Evolutionary conservation across 2,113 vertebrate genomes (phyloP), one percentile per base, ranked within the genome.

Genomic region (Aegithalos caudatus): DNA sequence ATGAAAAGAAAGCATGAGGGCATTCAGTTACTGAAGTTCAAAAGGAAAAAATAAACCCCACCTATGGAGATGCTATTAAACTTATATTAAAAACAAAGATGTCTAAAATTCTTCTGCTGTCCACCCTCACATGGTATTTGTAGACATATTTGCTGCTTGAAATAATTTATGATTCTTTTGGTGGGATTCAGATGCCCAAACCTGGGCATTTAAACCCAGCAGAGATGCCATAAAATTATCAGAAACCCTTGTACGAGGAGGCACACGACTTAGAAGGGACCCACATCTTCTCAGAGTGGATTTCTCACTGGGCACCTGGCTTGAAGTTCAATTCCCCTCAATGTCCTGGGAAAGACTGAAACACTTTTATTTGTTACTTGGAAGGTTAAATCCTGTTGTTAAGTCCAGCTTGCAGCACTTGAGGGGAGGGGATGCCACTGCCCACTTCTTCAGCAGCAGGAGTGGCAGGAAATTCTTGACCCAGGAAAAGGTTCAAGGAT

Each of bases 231-330:
- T 11, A 27, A 40, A 66, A 47, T 18, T 10, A 5, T 14, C 10
- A n/a, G 31, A 56, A 81, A 70, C 5, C 1, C 4, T 50, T 60
- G 6, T 1, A 9, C 6, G 12, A 7, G 42, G 37, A 3, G 7
- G 27, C 33, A 28, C 11, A 47, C 1, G 2, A 22, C 13, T 40
- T 28, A 13, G 14, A 44, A 35, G 12, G n/a, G 4, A 61, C 15
- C 2, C 23, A 27, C 21, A 67, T 3, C 21, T 50, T 50, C 33
- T 14, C 50, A 28, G 67, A 56, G 27, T 7, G 25, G 14, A 50
- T 4, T 48, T 58, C 4, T 65, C 51, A 14, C 23, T 24, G 60
- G n/a, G 40, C 27, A 40, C 14, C 3, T 14, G 10, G 7, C 6
- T 22, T 73, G 45, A 60, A 70, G 12, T 12, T 69, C 23, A 65